Conservation (phyloP, 2,113 vertebrate genomes). For the Solea solea region DNA sequence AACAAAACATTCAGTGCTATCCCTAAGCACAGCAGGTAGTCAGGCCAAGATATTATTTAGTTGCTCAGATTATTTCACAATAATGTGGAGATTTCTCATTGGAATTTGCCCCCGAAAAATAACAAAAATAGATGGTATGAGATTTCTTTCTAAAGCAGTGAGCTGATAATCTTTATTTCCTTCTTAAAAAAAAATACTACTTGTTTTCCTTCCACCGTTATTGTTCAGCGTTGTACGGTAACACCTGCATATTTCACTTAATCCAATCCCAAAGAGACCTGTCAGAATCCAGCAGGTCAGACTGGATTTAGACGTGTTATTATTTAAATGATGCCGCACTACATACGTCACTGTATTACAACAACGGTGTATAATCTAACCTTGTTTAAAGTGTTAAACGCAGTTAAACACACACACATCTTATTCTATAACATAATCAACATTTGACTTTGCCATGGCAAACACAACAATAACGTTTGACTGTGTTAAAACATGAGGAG, state of each 20-base stretch:
- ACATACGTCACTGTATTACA: too few species aligned
- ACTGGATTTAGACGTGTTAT: too few species aligned
- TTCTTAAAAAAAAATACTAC: neutral
- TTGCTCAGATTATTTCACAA: conserved; percentile 44
- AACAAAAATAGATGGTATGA: conserved; percentile 3
- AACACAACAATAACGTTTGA: conserved; percentile 6
- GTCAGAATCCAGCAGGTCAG: too few species aligned
- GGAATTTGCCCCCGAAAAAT: conserved; percentile 2
- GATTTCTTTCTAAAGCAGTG: conserved; percentile 16
- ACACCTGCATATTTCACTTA: neutral
- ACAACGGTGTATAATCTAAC: too few species aligned
- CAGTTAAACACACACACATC: too few species aligned
- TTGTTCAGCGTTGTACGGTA: conserved; percentile 17
- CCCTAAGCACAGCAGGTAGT: conserved; percentile 17
- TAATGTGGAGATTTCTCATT: conserved; percentile 16
- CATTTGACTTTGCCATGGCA: conserved; percentile 45
- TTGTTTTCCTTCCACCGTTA: conserved; percentile 9
- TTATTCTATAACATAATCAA: neutral
- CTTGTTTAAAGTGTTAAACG: too few species aligned
- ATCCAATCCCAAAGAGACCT: too few species aligned
- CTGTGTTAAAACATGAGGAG: too few species aligned
- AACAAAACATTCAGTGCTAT: neutral
- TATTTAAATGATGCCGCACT: too few species aligned
- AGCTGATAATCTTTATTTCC: conserved; percentile 24
- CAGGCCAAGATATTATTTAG: conserved; percentile 18